Evolutionary conservation across 2,888 invertebrate species (phyloP), one percentile per base, ranked within the genome.

Genomic region (Arenicola marina): DNA sequence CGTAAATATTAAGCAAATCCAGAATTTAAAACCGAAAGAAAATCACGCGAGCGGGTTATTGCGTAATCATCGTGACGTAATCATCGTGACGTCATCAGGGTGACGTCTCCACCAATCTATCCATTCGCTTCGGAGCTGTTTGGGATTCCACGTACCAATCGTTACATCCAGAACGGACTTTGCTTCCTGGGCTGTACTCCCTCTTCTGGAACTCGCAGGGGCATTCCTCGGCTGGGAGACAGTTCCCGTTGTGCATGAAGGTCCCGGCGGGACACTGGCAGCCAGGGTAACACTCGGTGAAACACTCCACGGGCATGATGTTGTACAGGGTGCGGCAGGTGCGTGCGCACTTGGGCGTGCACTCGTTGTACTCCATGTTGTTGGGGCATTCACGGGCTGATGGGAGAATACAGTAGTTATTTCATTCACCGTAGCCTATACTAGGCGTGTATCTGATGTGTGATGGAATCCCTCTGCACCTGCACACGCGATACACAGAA

Each of bases 261-360:
- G 62, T 58, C 4, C 67, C 67, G 1, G 61, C 38, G 11, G 63
- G 62, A 43, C 69, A 69, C 51, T 55, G 55, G 51, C 70, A 70
- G 21, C 66, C 70, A 21, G 66, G 62, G 26, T 56, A 54, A 43
- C 63, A 69, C 21, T 55, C 56, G 18, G 34, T 45, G 32, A 61
- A 34, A 38, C 67, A 63, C n/a, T 66, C 62, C 15, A 38, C 33
- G 31, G 65, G 60, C 63, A 61, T 46, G 54, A 67, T 44, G 55
- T 24, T 24, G 57, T 66, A 56, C 4, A 74, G 61, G 56, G 74
- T 68, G 32, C 60, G 53, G 77, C 95, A 95, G 0, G 92, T 92
- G 1, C 87, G 84, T 0, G 93, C 92, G 74, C 95, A 95, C 1
- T 92, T 87, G 0, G 91, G 87, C 21, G 93, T 86, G 76, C 94